phyloP scores from a whole-genome alignment of 2,888 invertebrate species.

The Yponomeuta cagnagella region DNA sequence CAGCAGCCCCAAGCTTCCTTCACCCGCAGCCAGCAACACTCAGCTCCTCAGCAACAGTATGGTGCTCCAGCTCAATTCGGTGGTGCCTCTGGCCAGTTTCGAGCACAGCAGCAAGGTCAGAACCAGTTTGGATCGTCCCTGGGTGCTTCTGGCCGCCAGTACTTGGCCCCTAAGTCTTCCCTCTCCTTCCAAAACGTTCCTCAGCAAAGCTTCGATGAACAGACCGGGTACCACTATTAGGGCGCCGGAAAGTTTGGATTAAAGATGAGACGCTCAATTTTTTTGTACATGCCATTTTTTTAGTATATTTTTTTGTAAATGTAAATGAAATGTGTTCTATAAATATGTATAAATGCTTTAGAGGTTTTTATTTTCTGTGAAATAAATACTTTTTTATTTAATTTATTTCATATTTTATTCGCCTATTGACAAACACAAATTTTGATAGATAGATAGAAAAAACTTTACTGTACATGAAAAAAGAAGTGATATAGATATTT shows the following conservation, averaged over 20 bases:
- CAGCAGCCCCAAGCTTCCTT: slow-evolving; percentile 1
- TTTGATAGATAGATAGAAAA: too few relatives aligned
- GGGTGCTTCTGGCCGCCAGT: slow-evolving; percentile 38
- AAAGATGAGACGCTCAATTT: background rate
- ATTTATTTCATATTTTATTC: background rate
- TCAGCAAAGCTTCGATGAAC: slow-evolving; percentile 58
- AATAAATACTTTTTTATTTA: background rate
- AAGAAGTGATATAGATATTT: too few relatives aligned
- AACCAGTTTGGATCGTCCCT: background rate
- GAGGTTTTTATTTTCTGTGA: background rate
- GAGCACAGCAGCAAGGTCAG: background rate
- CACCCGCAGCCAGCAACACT: slow-evolving; percentile 15
- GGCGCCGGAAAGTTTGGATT: background rate
- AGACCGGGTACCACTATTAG: slow-evolving; percentile 61
- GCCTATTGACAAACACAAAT: too few relatives aligned
- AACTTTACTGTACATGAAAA: too few relatives aligned
- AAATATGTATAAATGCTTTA: background rate
- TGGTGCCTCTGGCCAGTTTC: slow-evolving; percentile 4
- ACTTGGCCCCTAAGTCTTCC: slow-evolving; percentile 46
- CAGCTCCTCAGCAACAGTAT: slow-evolving; percentile 23
- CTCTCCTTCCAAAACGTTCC: slow-evolving; percentile 40
- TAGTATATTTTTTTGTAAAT: background rate
- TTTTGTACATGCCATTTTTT: background rate
- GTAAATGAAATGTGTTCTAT: background rate
- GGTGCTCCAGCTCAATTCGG: slow-evolving; percentile 13